Conservation (phyloP, 1,140 invertebrate genomes). For the Bilobella aurantiaca region DNA sequence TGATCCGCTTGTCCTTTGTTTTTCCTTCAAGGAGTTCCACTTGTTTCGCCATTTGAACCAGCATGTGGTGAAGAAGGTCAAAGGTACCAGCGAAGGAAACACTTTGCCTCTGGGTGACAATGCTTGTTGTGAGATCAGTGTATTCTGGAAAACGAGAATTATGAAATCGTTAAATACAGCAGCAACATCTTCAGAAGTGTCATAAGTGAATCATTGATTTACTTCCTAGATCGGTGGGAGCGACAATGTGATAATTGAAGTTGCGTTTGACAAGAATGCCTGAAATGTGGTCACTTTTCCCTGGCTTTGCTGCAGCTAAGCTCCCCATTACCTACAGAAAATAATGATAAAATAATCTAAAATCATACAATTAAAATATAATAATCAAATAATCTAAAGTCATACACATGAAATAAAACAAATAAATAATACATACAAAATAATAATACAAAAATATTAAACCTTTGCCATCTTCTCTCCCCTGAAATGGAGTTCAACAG, state of each 20-base stretch:
- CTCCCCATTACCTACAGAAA: conserved; percentile 65
- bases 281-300: conserved; percentile 66
- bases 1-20: conserved; percentile 49
- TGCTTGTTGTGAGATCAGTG: conserved; percentile 87
- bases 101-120: conserved; percentile 80
- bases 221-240: conserved; percentile 81
- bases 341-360: conserved; percentile 7
- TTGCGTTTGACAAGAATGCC: conserved; percentile 94
- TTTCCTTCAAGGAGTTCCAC: conserved; percentile 64
- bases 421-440: no score
- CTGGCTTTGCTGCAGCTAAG: conserved; percentile 70
- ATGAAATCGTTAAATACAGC: neutral
- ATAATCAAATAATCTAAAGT: no score
- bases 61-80: conserved; percentile 65
- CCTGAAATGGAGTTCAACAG: conserved; percentile 83
- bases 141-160: conserved; percentile 55
- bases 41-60: conserved; percentile 71
- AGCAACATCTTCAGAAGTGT: neutral
- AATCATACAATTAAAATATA: neutral
- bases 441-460: neutral
- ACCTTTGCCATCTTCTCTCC: conserved; percentile 98
- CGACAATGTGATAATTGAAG: conserved; percentile 94
- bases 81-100: conserved; percentile 72
- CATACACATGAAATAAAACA: no score
- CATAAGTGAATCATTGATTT: conserved; percentile 38